These are phyloP conservation scores for Carassius auratus DNA, from an alignment of 2,113 vertebrate species.

Conservation along the genomic window DNA sequence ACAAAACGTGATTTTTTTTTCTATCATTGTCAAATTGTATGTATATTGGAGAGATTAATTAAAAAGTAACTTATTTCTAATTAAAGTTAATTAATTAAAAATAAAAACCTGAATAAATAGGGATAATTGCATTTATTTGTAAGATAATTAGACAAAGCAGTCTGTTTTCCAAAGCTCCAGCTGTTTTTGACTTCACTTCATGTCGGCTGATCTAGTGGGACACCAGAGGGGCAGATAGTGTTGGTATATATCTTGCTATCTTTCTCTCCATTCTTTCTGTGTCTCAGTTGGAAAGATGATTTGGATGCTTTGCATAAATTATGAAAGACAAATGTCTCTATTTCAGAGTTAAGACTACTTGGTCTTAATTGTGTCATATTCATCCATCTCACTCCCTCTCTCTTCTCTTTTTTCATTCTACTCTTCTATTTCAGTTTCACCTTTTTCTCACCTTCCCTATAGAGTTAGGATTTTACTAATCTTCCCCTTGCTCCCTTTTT, in stretches of 20 bases:
- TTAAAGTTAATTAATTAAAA: neutral
- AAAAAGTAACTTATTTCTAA: neutral
- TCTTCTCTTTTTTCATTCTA: neutral
- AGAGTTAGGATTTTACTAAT: slow-evolving; percentile 14
- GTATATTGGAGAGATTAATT: neutral
- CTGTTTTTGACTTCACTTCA: neutral
- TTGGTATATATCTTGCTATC: slow-evolving; percentile 62
- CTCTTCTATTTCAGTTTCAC: neutral
- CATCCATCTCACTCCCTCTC: neutral
- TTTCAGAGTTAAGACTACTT: slow-evolving; percentile 12
- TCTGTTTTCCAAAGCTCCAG: neutral
- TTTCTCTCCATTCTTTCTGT: neutral
- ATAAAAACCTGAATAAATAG: neutral
- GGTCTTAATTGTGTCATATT: neutral
- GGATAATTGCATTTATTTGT: neutral
- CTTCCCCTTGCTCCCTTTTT: neutral
- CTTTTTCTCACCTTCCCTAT: slow-evolving; percentile 9
- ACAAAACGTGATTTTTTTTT: neutral
- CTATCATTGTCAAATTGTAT: neutral
- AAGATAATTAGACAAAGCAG: neutral
- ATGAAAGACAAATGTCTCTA: slow-evolving; percentile 32
- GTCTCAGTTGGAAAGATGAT: slow-evolving; percentile 11
- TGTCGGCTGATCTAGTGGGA: slow-evolving; percentile 63
- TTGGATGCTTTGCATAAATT: slow-evolving; percentile 38
- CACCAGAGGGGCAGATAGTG: slow-evolving; percentile 68